Evolutionary conservation across 2,888 invertebrate genomes (phyloP).

Genomic region (Agonopterix subpropinquella): DNA sequence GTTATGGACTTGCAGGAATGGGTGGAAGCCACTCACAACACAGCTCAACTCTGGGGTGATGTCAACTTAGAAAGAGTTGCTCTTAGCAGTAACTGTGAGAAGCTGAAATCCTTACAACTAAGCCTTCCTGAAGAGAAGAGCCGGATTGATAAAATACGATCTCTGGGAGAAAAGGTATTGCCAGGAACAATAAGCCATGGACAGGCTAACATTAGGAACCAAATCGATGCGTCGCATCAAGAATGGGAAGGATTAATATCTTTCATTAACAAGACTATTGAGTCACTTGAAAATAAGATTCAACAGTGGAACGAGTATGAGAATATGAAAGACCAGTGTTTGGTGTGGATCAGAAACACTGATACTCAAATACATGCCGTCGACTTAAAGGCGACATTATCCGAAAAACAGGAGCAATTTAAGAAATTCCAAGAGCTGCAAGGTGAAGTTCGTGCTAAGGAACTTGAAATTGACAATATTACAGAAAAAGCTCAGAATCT

Average conservation of each 20-base stretch:
- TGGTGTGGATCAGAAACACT: conserved; percentile 91
- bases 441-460: conserved; percentile 92
- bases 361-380: conserved; percentile 92
- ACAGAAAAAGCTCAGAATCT: conserved; percentile 93
- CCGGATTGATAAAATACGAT: conserved; percentile 86
- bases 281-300: conserved; percentile 86
- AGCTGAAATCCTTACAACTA: conserved; percentile 85
- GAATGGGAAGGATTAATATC: conserved; percentile 92
- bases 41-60: conserved; percentile 89
- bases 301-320: conserved; percentile 96
- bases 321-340: conserved; percentile 87
- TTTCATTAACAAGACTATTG: conserved; percentile 84
- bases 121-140: conserved; percentile 91
- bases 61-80: conserved; percentile 88
- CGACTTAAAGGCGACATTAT: conserved; percentile 87
- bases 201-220: conserved; percentile 89
- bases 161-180: conserved; percentile 91
- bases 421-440: conserved; percentile 86
- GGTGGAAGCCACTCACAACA: conserved; percentile 88
- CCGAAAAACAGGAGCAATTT: conserved; percentile 89
- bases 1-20: conserved; percentile 92
- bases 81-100: conserved; percentile 89
- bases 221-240: conserved; percentile 91
- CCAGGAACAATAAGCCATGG: conserved; percentile 90
- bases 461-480: conserved; percentile 93